A percentile compares a stretch with the other conserved stretches of the same genome.
These are phyloP conservation scores for Passer montanus DNA, from an alignment of 2,113 vertebrate genomes.

Conservation along the genomic window DNA sequence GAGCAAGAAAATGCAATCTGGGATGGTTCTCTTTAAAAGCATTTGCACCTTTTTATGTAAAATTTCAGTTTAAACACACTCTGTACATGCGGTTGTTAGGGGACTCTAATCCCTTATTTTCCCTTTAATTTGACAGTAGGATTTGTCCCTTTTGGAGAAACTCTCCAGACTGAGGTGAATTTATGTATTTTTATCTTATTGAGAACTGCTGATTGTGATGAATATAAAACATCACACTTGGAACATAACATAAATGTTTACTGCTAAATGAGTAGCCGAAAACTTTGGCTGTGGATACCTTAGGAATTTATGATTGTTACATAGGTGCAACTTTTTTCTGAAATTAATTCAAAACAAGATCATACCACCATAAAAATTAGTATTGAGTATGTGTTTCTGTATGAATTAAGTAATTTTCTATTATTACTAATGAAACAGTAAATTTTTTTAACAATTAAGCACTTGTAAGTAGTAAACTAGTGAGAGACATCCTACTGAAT, in stretches of 20 bases:
- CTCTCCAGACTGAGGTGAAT: neutral
- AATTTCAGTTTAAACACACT: slow-evolving; percentile 15
- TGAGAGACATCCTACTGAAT: neutral
- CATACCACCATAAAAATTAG: neutral
- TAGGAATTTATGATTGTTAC: neutral
- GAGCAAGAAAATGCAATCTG: slow-evolving; percentile 41
- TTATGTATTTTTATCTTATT: neutral
- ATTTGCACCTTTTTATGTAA: slow-evolving; percentile 45
- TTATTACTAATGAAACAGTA: neutral
- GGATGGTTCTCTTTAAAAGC: slow-evolving; percentile 32
- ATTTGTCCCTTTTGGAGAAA: neutral
- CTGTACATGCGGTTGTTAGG: neutral
- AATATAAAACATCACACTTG: neutral
- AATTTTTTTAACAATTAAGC: neutral
- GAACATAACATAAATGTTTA: neutral
- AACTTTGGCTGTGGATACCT: neutral
- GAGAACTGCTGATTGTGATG: neutral
- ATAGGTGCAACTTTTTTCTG: neutral
- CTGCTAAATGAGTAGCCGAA: neutral
- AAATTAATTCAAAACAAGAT: neutral
- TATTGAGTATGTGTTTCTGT: neutral
- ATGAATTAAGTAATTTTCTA: neutral
- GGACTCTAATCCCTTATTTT: neutral
- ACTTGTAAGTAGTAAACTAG: neutral
- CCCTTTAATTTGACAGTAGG: neutral